phyloP scores from a whole-genome alignment of 2,888 invertebrate genomes.

The Ophion slaviceki region DNA sequence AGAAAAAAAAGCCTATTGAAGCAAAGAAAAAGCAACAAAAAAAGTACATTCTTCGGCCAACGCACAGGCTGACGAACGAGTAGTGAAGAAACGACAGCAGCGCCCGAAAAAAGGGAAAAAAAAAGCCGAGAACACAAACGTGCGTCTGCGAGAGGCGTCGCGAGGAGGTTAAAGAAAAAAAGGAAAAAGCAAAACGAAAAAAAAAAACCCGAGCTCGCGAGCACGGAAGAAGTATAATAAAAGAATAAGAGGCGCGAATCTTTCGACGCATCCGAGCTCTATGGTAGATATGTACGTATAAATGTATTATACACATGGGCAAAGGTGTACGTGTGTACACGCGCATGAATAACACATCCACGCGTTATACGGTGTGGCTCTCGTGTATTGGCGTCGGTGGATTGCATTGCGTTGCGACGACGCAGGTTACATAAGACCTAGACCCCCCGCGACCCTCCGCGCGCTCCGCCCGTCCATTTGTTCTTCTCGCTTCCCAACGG shows the following conservation, averaged over 20 bases:
- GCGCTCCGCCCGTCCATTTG: background rate
- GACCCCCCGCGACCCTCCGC: background rate
- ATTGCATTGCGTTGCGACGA: constrained; percentile 60
- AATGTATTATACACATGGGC: background rate
- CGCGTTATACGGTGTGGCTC: constrained; percentile 17
- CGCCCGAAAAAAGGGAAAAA: constrained; percentile 7
- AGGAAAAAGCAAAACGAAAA: background rate
- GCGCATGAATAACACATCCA: constrained; percentile 11
- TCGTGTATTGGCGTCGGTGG: constrained; percentile 43
- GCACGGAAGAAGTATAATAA: constrained; percentile 40
- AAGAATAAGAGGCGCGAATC: constrained; percentile 55
- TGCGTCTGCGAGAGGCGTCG: constrained; percentile 14
- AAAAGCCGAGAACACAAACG: constrained; percentile 2
- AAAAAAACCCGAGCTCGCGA: constrained; percentile 14
- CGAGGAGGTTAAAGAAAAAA: constrained; percentile 2
- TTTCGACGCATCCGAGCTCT: constrained; percentile 57
- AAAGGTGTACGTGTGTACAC: background rate
- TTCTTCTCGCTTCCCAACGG: background rate
- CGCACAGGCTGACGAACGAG: constrained; percentile 23
- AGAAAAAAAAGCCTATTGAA: background rate
- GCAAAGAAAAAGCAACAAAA: background rate
- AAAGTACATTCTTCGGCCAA: constrained; percentile 12
- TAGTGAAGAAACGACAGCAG: constrained; percentile 19
- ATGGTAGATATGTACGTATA: background rate
- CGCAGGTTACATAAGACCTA: constrained; percentile 55